These are phyloP conservation scores for Benitochromis conjunctus DNA, from an alignment of 2,113 vertebrate genomes.

Conservation along the genomic window DNA sequence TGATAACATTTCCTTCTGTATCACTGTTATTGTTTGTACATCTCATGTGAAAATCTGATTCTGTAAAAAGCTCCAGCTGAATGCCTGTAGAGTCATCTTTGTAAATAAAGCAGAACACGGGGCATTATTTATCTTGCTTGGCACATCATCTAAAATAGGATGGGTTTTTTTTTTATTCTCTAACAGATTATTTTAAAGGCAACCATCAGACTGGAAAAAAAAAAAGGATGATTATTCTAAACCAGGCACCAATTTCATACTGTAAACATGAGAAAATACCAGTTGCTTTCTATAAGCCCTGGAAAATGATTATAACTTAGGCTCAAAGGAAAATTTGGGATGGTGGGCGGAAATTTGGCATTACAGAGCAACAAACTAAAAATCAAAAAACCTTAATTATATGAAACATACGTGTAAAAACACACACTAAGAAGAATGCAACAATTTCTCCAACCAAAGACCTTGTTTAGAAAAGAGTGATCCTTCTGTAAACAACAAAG, in stretches of 20 bases:
- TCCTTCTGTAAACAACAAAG: not conserved
- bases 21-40: not conserved
- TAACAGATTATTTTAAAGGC: not conserved
- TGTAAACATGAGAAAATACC: not conserved
- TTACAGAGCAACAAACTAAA: not conserved
- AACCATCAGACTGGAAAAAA: not conserved
- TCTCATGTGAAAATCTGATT: not conserved
- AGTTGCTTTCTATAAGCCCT: not conserved
- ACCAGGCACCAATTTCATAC: not conserved
- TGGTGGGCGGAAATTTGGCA: not conserved
- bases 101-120: not conserved
- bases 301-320: not conserved
- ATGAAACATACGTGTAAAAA: not conserved
- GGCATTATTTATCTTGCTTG: not conserved
- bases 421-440: not conserved
- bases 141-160: not conserved
- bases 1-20: not conserved
- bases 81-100: not conserved
- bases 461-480: not conserved
- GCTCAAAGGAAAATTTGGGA: not conserved
- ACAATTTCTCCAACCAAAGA: not conserved
- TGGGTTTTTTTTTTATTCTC: rapidly evolving
- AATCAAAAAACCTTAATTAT: not conserved
- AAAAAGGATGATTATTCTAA: not conserved
- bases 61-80: not conserved